Base-by-base conservation (phyloP, 2,888 invertebrate genomes). In the Reticulitermes lucifugus region DNA sequence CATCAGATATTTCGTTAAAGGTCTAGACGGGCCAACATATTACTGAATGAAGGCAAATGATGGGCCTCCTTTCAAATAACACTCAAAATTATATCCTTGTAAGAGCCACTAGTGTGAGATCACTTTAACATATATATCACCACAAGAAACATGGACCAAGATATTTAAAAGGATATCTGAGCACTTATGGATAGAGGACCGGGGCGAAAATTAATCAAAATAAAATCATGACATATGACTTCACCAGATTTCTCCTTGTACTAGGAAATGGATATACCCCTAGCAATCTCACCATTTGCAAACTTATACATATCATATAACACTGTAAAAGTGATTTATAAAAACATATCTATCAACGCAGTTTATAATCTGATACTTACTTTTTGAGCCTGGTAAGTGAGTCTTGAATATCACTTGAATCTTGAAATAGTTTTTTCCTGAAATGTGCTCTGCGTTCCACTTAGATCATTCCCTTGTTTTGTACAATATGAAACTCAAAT, bases 61-160 rank as follows among this genome's bases (percentile, higher is more conserved):
- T 18, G 55, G 1, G 14, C 14, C 55, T 55, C 14, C 1, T 55
- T 55, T 55, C 5, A 12, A 65, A 65, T 6, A 6, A 7, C 25
- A n/a, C 7, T n/a, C 65, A 65, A 2, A 65, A 25, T n/a, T 65
- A n/a, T 25, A 6, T 65, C 14, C 10, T 25, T 65, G 12, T 25
- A 65, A 65, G 9, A 65, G n/a, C 5, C 7, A 6, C 9, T 73
- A 73, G 10, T 14, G 10, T 73, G 73, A 79, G 18, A 83, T 83
- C 35, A 51, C 35, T 83, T 71, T 59, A 29, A 77, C 59, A 75
- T 1, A 81, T 75, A 83, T 22, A 60, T 75, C 83, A 83, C 83
- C 59, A 83, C 77, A 77, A 77, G 77, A 83, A 77, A 60, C 83
- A 77, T 83, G 77, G 77, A 83, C 51, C 77, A 51, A 51, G 41